These are phyloP conservation scores for Rhinichthys osculus DNA, from an alignment of 2,797 vertebrate genomes.

Conservation along the genomic window DNA sequence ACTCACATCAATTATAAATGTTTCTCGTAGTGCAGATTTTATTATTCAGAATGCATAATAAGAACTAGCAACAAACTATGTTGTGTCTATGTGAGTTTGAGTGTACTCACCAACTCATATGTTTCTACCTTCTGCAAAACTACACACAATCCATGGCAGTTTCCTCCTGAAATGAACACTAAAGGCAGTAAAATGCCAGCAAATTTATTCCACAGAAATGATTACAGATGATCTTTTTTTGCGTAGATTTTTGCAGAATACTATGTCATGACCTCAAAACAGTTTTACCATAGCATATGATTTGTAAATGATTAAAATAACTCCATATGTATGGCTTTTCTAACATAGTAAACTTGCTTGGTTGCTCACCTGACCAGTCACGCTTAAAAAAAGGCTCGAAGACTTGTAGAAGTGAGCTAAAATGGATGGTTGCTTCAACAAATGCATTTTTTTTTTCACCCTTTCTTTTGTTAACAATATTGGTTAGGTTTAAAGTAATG, in stretches of 20 bases:
- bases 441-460: background rate
- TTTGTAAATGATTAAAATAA: background rate
- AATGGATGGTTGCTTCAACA: background rate
- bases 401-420: too few relatives aligned
- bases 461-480: background rate
- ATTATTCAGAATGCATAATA: constrained; percentile 28
- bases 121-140: background rate
- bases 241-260: background rate
- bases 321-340: background rate
- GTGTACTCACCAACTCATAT: background rate
- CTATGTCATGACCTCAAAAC: background rate
- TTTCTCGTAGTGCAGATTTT: constrained; percentile 19
- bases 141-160: background rate
- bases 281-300: too few relatives aligned
- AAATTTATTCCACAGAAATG: background rate
- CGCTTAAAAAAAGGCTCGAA: too few relatives aligned
- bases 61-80: background rate
- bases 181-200: background rate
- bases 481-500: background rate
- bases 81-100: background rate
- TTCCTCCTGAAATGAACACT: background rate
- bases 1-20: constrained; percentile 48
- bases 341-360: background rate
- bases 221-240: background rate
- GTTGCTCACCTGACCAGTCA: background rate